Base-by-base conservation (phyloP, 2,113 vertebrate species). In the Panthera tigris region DNA sequence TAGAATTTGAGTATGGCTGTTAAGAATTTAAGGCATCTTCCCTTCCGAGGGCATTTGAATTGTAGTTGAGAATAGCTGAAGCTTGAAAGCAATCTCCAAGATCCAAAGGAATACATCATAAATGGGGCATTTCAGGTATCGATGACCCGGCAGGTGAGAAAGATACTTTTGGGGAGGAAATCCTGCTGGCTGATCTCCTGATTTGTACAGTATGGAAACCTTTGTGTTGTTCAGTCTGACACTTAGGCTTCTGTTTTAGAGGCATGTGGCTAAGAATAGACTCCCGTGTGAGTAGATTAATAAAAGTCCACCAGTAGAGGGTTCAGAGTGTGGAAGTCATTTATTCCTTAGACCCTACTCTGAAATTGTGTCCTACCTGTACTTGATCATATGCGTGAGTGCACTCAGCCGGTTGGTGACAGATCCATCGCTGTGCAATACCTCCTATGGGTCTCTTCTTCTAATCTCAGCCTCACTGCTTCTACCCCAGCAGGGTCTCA, bases 1-100 rank as follows among this genome's bases (percentile, higher is more conserved):
- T 36, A 29, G 91, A 95, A 41, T 68, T 29, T 92, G 95, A 86
- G 27, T 86, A 16, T 31, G 13, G 29, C 18, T 50, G 73, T 80
- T 96, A 89, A 95, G 7, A 85, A 61, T 92, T 81, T 83, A 12
- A 87, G 48, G 55, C 25, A 41, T 83, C 27, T 96, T 93, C 76
- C 52, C 39, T 83, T 86, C 33, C 19, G 11, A 39, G 27, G 36
- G 36, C 5, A 39, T 68, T 63, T 92, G 80, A 86, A 85, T 95
- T 92, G 19, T 57, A 86, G 29, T 10, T 74, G 73, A 86, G 31
- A 97, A 73, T 4, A 14, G n/a, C 27, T 89, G 41, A 89, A 84
- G 57, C 41, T 41, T 7, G 36, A 84, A 93, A 84, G 71, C 41
- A 66, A 25, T 73, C 16, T 83, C 45, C 78, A 13, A 86, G 16